Base-by-base conservation (phyloP, 2,888 invertebrate species). In the Hypomecis punctinalis region DNA sequence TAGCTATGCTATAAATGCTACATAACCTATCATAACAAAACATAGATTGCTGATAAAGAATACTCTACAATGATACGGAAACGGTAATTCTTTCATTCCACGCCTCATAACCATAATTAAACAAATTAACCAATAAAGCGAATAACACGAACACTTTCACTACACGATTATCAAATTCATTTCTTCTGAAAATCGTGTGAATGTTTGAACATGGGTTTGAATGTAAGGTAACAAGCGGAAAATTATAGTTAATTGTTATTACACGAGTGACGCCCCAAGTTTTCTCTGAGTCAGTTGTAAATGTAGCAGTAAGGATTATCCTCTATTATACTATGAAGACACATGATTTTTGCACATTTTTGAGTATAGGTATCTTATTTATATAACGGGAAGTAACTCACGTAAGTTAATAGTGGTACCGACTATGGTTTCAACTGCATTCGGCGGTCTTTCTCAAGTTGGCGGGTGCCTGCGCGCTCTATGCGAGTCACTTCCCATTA, bases 211-310 rank as follows among this genome's bases (percentile, higher is more conserved):
- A 66, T 68, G 69, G 73, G 9, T 81, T 70, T 67, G 72, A 78
- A 80, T 83, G 76, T 84, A 85, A 86, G 78, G 81, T 79, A 87
- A 84, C 80, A 78, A 84, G 85, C 85, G 85, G 86, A 88, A 88
- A 90, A 91, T 89, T 80, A 71, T 76, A 79, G 69, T 78, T 75
- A 80, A 75, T 76, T 59, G 51, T 49, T 59, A 57, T 63, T 62
- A 60, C 35, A n/a, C 71, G 70, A 78, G 84, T 85, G 88, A 84
- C 87, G 85, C 85, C 91, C 91, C 91, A 91, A 87, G 84, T 87
- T 85, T 88, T 86, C 87, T 83, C 84, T 84, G 88, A 84, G 67
- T 85, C 84, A 86, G 78, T 81, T 82, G 79, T 75, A 73, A 75
- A 73, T 66, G 60, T 49, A 64, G n/a, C 60, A 65, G 65, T 65